Conservation (phyloP, 2,888 invertebrate genomes). For the Scaptomyza tumidula region DNA sequence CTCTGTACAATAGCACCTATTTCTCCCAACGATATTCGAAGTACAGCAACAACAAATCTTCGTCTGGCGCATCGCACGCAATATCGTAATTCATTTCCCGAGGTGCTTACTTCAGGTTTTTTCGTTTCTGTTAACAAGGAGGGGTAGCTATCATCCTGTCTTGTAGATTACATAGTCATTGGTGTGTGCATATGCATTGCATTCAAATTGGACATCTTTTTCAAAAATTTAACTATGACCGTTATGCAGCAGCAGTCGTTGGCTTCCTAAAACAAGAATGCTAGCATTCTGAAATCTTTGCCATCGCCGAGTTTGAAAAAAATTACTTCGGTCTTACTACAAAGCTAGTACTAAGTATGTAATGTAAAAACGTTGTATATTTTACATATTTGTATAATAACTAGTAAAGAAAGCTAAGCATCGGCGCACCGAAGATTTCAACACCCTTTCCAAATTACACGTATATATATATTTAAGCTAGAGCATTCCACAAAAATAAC, state of each 20-base stretch:
- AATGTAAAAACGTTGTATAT: slow-evolving; percentile 23
- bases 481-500: neutral
- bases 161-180: too few relatives aligned
- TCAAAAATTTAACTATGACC: slow-evolving; percentile 66
- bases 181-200: neutral
- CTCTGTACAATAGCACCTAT: too few relatives aligned
- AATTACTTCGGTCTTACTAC: slow-evolving; percentile 25
- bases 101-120: too few relatives aligned
- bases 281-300: slow-evolving; percentile 15
- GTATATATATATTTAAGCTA: slow-evolving; percentile 5
- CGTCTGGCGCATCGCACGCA: too few relatives aligned
- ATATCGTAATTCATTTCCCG: too few relatives aligned
- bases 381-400: slow-evolving; percentile 46
- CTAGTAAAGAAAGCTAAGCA: slow-evolving; percentile 54
- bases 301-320: slow-evolving; percentile 22
- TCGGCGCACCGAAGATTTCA: slow-evolving; percentile 51
- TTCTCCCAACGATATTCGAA: too few relatives aligned
- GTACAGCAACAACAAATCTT: too few relatives aligned
- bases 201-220: slow-evolving; percentile 20
- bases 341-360: slow-evolving; percentile 28
- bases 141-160: too few relatives aligned
- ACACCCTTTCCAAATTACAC: slow-evolving; percentile 42
- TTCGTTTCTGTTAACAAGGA: too few relatives aligned
- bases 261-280: too few relatives aligned
- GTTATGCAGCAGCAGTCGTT: too few relatives aligned